phyloP scores from a whole-genome alignment of 2,113 vertebrate genomes.

The Nycticryphes semicollaris region DNA sequence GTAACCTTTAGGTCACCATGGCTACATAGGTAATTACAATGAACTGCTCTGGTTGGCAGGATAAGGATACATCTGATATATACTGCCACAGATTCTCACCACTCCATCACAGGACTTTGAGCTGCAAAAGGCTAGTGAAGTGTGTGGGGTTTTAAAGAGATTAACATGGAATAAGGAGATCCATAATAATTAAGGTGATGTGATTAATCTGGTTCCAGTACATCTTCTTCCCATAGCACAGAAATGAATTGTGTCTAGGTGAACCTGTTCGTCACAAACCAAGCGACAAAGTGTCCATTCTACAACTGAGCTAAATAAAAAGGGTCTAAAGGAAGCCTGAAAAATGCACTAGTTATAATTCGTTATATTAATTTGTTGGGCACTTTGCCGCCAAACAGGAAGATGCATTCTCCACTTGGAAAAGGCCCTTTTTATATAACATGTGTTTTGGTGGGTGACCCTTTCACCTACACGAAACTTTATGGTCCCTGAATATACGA shows the following conservation, averaged over 20 bases:
- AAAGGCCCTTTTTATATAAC: not conserved
- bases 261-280: not conserved
- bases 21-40: not conserved
- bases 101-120: not conserved
- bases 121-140: not conserved
- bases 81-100: not conserved
- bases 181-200: not conserved
- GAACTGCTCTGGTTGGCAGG: not conserved
- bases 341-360: not conserved
- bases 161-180: not conserved
- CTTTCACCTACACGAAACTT: fast-evolving
- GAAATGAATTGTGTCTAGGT: fast-evolving
- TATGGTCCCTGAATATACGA: not conserved
- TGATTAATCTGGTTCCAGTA: not conserved
- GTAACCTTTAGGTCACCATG: not conserved
- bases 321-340: not conserved
- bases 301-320: not conserved
- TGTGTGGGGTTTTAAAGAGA: not conserved
- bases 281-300: not conserved
- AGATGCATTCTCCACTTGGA: not conserved
- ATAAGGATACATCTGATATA: not conserved
- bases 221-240: not conserved
- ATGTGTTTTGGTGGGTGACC: not conserved
- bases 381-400: not conserved
- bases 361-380: not conserved